Evolutionary conservation across 2,888 invertebrate genomes (phyloP), one percentile per base, ranked within the genome.

Genomic region (Eulithis testata): DNA sequence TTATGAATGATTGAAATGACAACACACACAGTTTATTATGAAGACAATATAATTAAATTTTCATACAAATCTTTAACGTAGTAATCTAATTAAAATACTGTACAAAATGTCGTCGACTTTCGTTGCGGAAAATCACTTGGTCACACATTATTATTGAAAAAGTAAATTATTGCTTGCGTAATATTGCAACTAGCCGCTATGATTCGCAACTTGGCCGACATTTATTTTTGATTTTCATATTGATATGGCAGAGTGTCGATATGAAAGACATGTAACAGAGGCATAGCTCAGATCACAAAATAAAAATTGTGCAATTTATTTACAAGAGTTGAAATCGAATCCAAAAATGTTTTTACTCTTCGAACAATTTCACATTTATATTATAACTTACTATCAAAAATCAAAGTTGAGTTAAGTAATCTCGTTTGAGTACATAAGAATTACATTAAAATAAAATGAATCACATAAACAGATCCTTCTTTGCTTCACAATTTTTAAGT

Each of bases 41-140:
- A 92, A 93, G 92, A 92, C 92, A 91, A 92, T 93, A 94, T 94
- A 94, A 93, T 94, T 93, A 91, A 94, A 94, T 95, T 95, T 96
- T 95, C 95, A 96, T 96, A 96, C 96, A 96, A 96, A 96, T 96
- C 91, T 96, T 96, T 96, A 96, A 96, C 95, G 95, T 92, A 91
- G 85, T 95, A 95, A 95, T 91, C 94, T 93, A 94, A 94, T 95
- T 95, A 95, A 96, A 96, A 96, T 96, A 96, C 96, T 96, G 96
- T 96, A 96, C 95, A 96, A 75, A 31, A 69, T 68, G 69, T 70
- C 84, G 89, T 85, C 91, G 84, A 85, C 80, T 79, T 76, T 81
- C 79, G 76, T 88, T 83, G 87, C 72, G 84, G 86, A 80, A 78
- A 83, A 89, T 85, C 90, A 91, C 87, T 89, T 87, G 45, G 45